Evolutionary conservation across 2,113 vertebrate genomes (phyloP).

Genomic region (Buteo buteo): DNA sequence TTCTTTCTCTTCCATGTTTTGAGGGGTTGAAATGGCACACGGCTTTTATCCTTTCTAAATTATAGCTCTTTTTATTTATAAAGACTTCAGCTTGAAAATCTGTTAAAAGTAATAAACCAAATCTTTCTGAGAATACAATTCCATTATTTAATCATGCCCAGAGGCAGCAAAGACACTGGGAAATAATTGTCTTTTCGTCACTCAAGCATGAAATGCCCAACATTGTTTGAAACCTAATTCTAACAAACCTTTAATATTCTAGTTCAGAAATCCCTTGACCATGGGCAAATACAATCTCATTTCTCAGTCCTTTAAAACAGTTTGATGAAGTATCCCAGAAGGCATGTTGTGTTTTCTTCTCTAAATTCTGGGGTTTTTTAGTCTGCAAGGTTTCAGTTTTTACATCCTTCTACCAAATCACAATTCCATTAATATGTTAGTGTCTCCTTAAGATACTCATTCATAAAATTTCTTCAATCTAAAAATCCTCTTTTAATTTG

Average conservation of each 20-base stretch:
- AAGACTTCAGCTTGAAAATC: constrained; percentile 59
- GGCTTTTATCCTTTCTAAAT: constrained; percentile 19
- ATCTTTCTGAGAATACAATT: constrained; percentile 53
- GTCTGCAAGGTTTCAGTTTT: constrained; percentile 2
- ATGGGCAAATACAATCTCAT: constrained; percentile 38
- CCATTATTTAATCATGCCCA: constrained; percentile 67
- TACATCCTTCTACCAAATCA: not conserved
- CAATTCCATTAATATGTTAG: not conserved
- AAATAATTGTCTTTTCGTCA: constrained; percentile 63
- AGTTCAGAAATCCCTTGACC: constrained; percentile 53
- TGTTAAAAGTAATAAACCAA: constrained; percentile 59
- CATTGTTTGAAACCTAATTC: constrained; percentile 61
- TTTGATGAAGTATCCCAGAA: constrained; percentile 49
- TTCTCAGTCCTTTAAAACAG: constrained; percentile 37
- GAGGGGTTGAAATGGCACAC: not conserved
- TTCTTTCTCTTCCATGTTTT: not conserved
- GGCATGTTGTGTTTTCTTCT: constrained; percentile 29
- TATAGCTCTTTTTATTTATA: constrained; percentile 46
- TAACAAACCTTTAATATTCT: constrained; percentile 49
- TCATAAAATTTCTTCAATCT: not conserved
- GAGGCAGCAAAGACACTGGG: constrained; percentile 45
- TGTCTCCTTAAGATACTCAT: not conserved
- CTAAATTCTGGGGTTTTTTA: not conserved
- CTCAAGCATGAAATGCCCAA: constrained; percentile 62
- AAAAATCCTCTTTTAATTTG: not conserved